These are phyloP conservation scores for Bothrops jararaca DNA, from an alignment of 2,113 vertebrate species.

Conservation along the genomic window DNA sequence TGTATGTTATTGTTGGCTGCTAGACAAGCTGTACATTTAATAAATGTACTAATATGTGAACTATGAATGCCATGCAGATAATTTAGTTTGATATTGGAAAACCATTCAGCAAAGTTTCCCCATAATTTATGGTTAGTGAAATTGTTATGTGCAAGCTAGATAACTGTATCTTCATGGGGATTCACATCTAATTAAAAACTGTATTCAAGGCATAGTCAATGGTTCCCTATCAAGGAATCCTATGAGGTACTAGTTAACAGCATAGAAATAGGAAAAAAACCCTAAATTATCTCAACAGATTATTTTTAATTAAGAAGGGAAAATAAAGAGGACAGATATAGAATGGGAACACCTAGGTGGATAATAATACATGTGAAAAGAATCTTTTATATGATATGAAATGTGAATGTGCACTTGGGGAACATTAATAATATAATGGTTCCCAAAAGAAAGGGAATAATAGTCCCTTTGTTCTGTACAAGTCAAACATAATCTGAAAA, in stretches of 20 bases:
- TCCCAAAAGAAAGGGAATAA: background rate
- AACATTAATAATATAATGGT: background rate
- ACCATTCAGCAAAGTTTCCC: background rate
- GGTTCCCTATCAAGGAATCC: background rate
- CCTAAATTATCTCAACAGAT: background rate
- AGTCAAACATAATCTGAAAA: background rate
- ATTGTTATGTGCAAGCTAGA: background rate
- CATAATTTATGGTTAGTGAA: background rate
- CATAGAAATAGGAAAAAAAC: background rate
- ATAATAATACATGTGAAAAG: background rate
- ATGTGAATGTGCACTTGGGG: background rate
- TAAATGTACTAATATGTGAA: background rate
- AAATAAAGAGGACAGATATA: background rate
- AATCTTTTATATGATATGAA: background rate
- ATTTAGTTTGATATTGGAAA: background rate
- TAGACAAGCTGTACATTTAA: background rate
- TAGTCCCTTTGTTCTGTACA: background rate
- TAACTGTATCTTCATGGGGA: background rate
- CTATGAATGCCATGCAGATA: background rate
- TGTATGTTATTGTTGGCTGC: background rate
- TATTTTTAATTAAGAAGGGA: background rate
- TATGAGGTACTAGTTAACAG: background rate
- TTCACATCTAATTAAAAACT: background rate
- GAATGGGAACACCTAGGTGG: background rate
- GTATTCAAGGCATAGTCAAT: background rate